phyloP scores from a whole-genome alignment of 1,140 invertebrate genomes.

The Sogatella furcifera region DNA sequence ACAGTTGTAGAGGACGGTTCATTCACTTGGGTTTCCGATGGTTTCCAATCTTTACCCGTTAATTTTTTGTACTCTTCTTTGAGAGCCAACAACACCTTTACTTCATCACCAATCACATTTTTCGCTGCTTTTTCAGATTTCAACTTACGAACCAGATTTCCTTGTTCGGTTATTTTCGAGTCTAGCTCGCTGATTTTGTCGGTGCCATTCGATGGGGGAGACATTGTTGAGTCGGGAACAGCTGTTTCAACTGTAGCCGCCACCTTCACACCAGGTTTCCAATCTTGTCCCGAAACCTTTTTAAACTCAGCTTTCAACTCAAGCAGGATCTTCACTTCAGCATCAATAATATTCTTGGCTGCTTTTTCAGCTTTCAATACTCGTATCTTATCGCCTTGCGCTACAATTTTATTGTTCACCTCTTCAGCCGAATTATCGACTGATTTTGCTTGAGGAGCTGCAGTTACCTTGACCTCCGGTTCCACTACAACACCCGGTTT shows the following conservation, averaged over 20 bases:
- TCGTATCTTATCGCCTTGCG: conserved; percentile 58
- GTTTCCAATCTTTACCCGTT: conserved; percentile 49
- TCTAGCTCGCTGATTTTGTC: conserved; percentile 7
- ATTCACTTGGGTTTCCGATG: not conserved
- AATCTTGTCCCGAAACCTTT: conserved; percentile 42
- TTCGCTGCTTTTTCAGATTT: conserved; percentile 47
- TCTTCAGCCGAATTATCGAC: too few relatives aligned
- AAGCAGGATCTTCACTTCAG: conserved; percentile 48
- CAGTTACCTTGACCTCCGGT: conserved; percentile 5
- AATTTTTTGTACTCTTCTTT: conserved; percentile 53
- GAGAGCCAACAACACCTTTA: conserved; percentile 48
- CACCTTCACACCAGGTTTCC: not conserved
- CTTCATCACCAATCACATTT: conserved; percentile 47
- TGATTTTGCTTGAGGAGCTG: not conserved
- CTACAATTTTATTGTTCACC: conserved; percentile 32
- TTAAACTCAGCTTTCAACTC: conserved; percentile 69
- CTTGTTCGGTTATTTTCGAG: conserved; percentile 43
- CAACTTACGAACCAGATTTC: conserved; percentile 54
- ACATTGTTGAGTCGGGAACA: too few relatives aligned
- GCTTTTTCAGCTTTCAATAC: conserved; percentile 53
- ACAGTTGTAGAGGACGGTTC: not conserved
- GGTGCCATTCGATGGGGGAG: not conserved
- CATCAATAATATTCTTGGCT: conserved; percentile 41
- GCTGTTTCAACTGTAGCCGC: not conserved
- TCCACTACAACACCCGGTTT: conserved; percentile 32